phyloP scores from a whole-genome alignment of 1,140 invertebrate genomes.

The Drosophila yakuba region DNA sequence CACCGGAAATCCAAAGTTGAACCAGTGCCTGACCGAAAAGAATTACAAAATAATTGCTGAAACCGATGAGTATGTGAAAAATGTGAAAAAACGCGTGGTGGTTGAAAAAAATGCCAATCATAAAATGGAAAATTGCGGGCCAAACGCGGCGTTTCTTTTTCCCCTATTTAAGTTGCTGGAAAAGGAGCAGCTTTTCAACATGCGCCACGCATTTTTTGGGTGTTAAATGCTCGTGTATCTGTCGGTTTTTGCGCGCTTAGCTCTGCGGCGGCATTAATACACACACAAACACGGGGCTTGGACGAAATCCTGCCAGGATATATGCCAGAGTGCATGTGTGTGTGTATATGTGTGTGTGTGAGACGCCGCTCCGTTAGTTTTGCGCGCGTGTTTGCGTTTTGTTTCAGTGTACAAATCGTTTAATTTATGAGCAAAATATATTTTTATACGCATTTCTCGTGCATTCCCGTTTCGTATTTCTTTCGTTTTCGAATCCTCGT shows the following conservation, averaged over 20 bases:
- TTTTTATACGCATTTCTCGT: conserved; percentile 71
- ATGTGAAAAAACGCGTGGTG: conserved; percentile 14
- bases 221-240: conserved; percentile 83
- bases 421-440: conserved; percentile 80
- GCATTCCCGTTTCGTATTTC: conserved; percentile 57
- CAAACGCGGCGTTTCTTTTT: background rate
- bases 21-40: conserved; percentile 42
- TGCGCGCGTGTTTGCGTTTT: conserved; percentile 63
- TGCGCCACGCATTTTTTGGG: conserved; percentile 77
- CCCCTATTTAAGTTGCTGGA: background rate
- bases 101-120: background rate
- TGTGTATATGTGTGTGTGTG: conserved; percentile 32
- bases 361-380: conserved; percentile 74
- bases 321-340: conserved; percentile 1
- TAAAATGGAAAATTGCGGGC: background rate
- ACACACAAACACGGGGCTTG: conserved; percentile 31
- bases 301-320: conserved; percentile 17
- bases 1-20: conserved; percentile 49
- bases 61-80: conserved; percentile 49
- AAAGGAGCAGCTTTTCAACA: conserved; percentile 58
- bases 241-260: conserved; percentile 82
- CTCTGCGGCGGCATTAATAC: conserved; percentile 71
- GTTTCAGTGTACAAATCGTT: conserved; percentile 77
- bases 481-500: conserved; percentile 41
- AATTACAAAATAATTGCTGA: conserved; percentile 31